Conservation (phyloP, 2,797 vertebrate species). For the Aratinga solstitialis region DNA sequence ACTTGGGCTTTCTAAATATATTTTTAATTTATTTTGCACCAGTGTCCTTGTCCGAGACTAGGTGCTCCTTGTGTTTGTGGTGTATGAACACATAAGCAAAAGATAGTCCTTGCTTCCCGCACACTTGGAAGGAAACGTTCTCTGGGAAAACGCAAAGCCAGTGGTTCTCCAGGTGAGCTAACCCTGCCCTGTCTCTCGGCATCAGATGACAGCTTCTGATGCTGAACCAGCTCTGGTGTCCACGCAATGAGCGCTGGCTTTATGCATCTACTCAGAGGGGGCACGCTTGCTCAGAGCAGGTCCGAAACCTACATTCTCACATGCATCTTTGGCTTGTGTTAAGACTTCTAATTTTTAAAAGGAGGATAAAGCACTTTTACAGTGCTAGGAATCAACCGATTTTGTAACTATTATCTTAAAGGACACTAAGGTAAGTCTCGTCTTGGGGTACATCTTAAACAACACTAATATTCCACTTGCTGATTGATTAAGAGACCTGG, state of each 20-base stretch:
- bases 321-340: not conserved
- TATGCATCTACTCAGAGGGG: not conserved
- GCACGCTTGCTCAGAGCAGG: not conserved
- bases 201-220: fast-evolving
- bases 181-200: not conserved
- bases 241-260: fast-evolving
- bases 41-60: not conserved
- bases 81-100: not conserved
- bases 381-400: not conserved
- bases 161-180: not conserved
- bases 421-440: not conserved
- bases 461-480: not conserved
- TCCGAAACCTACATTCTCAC: not conserved
- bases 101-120: not conserved
- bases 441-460: not conserved
- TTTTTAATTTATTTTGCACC: not conserved
- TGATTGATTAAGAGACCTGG: not conserved
- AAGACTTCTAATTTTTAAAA: not conserved
- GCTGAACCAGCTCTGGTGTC: not conserved
- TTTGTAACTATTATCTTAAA: not conserved
- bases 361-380: not conserved
- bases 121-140: not conserved
- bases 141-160: not conserved
- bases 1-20: not conserved
- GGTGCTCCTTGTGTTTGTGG: not conserved